These are phyloP conservation scores for Leptocoma aspasia DNA, from an alignment of 2,113 vertebrate species.

Conservation along the genomic window DNA sequence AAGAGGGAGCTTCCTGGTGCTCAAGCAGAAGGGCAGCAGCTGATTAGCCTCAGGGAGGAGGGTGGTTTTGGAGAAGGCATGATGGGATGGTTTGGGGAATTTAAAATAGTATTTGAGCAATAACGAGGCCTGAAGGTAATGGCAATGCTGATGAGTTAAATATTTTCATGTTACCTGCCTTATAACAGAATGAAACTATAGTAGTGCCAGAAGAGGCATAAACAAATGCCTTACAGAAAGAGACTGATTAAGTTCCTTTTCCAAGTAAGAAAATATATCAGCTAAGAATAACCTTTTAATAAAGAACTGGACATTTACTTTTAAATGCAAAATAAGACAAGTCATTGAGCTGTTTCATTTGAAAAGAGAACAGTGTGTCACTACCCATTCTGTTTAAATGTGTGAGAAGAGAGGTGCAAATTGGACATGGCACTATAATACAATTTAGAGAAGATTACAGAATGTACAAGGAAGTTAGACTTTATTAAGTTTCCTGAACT, in stretches of 20 bases:
- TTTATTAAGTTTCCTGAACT: constrained; percentile 23
- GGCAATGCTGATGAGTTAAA: not conserved
- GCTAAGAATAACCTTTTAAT: not conserved
- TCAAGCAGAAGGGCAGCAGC: not conserved
- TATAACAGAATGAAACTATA: not conserved
- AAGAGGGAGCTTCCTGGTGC: not conserved
- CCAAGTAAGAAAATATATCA: not conserved
- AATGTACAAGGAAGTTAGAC: constrained; percentile 32
- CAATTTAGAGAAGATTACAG: constrained; percentile 54
- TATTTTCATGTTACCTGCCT: not conserved
- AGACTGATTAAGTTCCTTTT: not conserved
- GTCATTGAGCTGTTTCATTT: constrained; percentile 4
- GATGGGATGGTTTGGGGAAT: not conserved
- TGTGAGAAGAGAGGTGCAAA: constrained; percentile 26
- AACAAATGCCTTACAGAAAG: not conserved
- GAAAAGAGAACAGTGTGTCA: constrained; percentile 11
- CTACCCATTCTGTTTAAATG: constrained; percentile 40
- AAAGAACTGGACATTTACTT: not conserved
- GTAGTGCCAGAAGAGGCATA: not conserved
- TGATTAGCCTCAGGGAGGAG: not conserved
- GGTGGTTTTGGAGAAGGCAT: not conserved
- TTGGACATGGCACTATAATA: constrained; percentile 52
- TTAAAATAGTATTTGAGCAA: not conserved
- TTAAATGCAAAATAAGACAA: not conserved
- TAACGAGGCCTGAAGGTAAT: not conserved